phyloP scores from a whole-genome alignment of 2,797 vertebrate species.

The Centroberyx gerrardi region DNA sequence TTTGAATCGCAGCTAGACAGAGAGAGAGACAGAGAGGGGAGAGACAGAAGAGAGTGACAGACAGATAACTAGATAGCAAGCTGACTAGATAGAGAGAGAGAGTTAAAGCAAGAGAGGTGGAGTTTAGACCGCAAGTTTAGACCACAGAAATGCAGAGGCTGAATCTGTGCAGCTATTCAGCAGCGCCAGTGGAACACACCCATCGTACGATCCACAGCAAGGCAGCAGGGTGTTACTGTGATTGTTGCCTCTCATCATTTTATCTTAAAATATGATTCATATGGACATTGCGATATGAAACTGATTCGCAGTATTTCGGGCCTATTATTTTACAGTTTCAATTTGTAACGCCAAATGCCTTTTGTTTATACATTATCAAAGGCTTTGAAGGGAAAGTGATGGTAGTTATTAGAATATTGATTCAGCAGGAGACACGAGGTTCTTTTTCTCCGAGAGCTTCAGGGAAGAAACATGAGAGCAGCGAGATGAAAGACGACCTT shows the following conservation, averaged over 20 bases:
- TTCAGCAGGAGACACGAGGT: slow-evolving; percentile 56
- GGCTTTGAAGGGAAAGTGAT: slow-evolving; percentile 15
- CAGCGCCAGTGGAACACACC: slow-evolving; percentile 54
- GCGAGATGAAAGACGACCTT: slow-evolving; percentile 68
- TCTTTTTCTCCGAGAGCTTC: slow-evolving; percentile 60
- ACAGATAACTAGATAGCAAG: slow-evolving; percentile 42
- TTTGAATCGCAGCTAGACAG: background rate
- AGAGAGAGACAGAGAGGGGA: background rate
- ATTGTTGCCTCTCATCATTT: background rate
- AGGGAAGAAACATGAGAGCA: slow-evolving; percentile 71
- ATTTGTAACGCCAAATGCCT: background rate
- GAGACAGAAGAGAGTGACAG: background rate
- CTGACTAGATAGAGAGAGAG: slow-evolving; percentile 37
- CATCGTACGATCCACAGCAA: slow-evolving; percentile 31
- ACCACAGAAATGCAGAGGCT: slow-evolving; percentile 80
- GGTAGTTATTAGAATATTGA: slow-evolving; percentile 42
- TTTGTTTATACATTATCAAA: background rate
- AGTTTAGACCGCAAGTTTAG: slow-evolving; percentile 40
- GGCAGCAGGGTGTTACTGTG: background rate
- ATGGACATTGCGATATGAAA: background rate
- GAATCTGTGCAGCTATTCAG: slow-evolving; percentile 64
- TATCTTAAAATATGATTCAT: background rate
- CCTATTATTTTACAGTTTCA: no score
- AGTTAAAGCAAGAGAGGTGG: slow-evolving; percentile 43
- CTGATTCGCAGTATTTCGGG: no score